Conservation (phyloP, 2,888 invertebrate species). For the Protodeltote pygarga region DNA sequence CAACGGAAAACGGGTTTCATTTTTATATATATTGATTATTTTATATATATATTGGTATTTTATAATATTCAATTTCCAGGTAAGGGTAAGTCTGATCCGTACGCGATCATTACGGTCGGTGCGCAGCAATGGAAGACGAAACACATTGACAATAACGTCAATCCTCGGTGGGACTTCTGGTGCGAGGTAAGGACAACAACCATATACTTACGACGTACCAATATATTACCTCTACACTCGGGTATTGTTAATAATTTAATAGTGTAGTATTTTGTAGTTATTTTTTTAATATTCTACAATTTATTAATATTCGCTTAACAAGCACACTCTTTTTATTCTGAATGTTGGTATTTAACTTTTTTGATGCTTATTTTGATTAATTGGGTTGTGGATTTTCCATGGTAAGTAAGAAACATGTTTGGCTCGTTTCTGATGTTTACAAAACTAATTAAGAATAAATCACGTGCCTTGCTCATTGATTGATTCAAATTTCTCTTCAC, state of each 20-base stretch:
- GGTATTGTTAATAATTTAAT: slow-evolving; percentile 26
- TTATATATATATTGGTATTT: not conserved
- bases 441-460: slow-evolving; percentile 13
- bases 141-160: slow-evolving; percentile 96
- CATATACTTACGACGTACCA: slow-evolving; percentile 1
- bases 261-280: slow-evolving; percentile 27
- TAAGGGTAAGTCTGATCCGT: slow-evolving; percentile 99
- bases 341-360: slow-evolving; percentile 35
- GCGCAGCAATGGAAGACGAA: slow-evolving; percentile 97
- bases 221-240: slow-evolving; percentile 26
- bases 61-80: slow-evolving; percentile 78
- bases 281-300: slow-evolving; percentile 24
- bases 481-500: slow-evolving; percentile 23
- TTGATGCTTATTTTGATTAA: slow-evolving; percentile 50
- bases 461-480: slow-evolving; percentile 15
- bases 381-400: slow-evolving; percentile 33
- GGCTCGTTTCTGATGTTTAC: slow-evolving; percentile 61
- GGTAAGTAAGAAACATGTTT: slow-evolving; percentile 47
- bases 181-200: slow-evolving; percentile 92
- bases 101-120: slow-evolving; percentile 96
- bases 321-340: slow-evolving; percentile 35
- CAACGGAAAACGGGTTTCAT: too few relatives aligned
- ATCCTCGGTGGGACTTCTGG: slow-evolving; percentile 99
- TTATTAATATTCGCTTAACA: slow-evolving; percentile 46
- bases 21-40: not conserved